Conservation (phyloP, 2,888 invertebrate genomes). For the Leucophenga maculata region DNA sequence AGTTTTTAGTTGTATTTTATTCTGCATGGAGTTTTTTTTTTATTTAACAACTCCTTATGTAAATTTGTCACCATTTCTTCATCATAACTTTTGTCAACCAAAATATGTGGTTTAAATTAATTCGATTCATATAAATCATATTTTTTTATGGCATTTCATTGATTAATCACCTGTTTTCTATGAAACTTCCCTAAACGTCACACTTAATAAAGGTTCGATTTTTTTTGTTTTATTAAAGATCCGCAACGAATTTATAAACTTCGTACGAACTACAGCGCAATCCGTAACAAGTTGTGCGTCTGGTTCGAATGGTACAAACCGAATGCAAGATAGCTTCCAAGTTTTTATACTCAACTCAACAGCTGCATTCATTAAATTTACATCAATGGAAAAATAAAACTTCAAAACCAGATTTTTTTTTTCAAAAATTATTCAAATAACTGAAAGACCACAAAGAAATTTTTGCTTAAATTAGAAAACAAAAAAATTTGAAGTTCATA, state of each 20-base stretch:
- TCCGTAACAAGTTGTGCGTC: conserved; percentile 11
- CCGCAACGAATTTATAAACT: neutral
- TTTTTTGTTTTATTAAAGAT: neutral
- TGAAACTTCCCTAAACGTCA: neutral
- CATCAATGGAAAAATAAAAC: conserved; percentile 25
- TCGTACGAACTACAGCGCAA: neutral
- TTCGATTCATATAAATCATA: neutral
- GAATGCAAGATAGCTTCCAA: conserved; percentile 39
- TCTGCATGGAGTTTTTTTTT: no score
- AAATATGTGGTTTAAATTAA: neutral
- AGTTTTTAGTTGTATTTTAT: no score
- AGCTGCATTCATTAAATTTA: neutral
- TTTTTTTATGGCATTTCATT: neutral
- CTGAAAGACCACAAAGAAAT: neutral
- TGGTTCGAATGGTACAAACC: conserved; percentile 43
- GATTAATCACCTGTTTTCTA: neutral
- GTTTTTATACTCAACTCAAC: conserved; percentile 46
- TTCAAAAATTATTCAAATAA: neutral
- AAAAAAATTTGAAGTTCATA: no score
- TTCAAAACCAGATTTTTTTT: neutral
- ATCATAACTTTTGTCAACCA: no score
- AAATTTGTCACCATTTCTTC: no score
- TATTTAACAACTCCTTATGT: no score
- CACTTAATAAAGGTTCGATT: neutral
- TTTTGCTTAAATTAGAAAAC: conserved; percentile 5